A percentile compares a stretch with the other conserved stretches of the same genome.
phyloP scores from a whole-genome alignment of 2,888 invertebrate genomes.

The Drosophila anomelani region DNA sequence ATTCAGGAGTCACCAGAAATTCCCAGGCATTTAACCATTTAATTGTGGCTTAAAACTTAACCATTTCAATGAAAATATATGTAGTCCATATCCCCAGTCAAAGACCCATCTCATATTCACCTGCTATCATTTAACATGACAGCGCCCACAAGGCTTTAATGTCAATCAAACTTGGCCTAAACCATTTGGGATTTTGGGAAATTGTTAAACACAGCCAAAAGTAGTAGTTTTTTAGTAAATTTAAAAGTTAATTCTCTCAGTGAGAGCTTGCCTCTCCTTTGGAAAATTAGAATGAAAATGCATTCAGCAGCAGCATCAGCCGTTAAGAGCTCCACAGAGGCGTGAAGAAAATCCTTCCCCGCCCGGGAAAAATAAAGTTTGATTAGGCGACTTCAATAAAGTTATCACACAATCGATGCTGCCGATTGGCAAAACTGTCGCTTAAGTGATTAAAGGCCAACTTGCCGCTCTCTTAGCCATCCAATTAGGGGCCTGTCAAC shows the following conservation, averaged over 20 bases:
- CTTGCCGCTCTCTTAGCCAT: slow-evolving; percentile 13
- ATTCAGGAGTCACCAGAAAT: background rate
- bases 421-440: slow-evolving; percentile 15
- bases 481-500: slow-evolving; percentile 36
- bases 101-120: background rate
- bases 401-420: slow-evolving; percentile 29
- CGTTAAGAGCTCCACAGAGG: slow-evolving; percentile 12
- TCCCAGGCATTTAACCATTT: background rate
- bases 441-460: slow-evolving; percentile 40
- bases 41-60: background rate
- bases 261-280: background rate
- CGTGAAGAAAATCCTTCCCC: slow-evolving; percentile 12
- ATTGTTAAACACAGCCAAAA: background rate
- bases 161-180: slow-evolving; percentile 12
- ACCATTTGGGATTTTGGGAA: background rate
- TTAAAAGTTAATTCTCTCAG: background rate
- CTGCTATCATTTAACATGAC: slow-evolving; percentile 2
- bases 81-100: background rate
- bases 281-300: slow-evolving; percentile 12
- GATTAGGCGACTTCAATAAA: slow-evolving; percentile 36
- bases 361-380: slow-evolving; percentile 17
- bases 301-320: slow-evolving; percentile 2
- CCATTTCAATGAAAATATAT: background rate
- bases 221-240: background rate
- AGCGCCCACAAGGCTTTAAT: background rate